Percentiles rank a stretch among this genome's conserved stretches.
Evolutionary conservation across 2,888 invertebrate species (phyloP).

Genomic region (Machimus atricapillus): DNA sequence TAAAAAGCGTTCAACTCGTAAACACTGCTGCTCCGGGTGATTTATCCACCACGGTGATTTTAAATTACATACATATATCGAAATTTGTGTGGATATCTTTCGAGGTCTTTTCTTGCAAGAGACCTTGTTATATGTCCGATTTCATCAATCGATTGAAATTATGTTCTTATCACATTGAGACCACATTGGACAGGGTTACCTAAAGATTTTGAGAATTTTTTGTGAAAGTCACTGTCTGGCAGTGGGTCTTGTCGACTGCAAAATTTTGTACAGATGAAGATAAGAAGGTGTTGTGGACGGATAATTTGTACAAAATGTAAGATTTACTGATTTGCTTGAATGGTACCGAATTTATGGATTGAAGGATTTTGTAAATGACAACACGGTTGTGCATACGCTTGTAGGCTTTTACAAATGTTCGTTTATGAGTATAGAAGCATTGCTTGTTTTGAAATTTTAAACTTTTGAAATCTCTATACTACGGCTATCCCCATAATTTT

Average conservation of each 20-base stretch:
- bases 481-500: too few species aligned
- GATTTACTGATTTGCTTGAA: neutral
- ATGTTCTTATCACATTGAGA: neutral
- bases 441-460: neutral
- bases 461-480: too few species aligned
- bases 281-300: neutral
- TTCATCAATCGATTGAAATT: conserved; percentile 9
- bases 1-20: neutral
- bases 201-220: neutral
- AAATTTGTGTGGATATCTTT: neutral
- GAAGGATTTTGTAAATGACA: neutral
- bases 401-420: neutral
- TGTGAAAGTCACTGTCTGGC: neutral
- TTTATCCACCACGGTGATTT: neutral
- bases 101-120: neutral
- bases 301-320: neutral
- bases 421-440: neutral
- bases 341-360: neutral
- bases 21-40: neutral
- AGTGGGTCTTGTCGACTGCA: neutral
- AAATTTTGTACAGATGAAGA: neutral
- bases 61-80: neutral
- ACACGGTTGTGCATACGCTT: neutral
- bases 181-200: neutral
- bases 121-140: conserved; percentile 11